Base-by-base conservation (phyloP, 2,888 invertebrate species). In the Tiliacea citrago region DNA sequence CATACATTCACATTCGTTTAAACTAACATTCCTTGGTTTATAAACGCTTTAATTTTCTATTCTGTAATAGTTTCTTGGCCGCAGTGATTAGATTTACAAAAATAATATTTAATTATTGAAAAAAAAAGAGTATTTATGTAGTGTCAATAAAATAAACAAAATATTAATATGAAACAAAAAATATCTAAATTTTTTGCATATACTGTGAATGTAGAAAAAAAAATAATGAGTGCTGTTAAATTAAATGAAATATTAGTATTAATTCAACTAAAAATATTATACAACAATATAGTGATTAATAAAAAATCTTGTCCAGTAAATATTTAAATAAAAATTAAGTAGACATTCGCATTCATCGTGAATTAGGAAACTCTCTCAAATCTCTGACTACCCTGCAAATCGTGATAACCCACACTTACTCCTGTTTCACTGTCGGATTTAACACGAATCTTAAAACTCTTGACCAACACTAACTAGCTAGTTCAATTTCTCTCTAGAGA, bases 11-110 rank as follows among this genome's bases (percentile, higher is more conserved):
- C 53, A 74, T 75, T 75, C 68, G 18, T 70, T 79, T 68, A 3
- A 63, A 84, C 83, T 87, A 88, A 83, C 83, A 88, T 86, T 88
- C 86, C 85, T 84, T 62, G 24, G 61, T 70, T 73, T 47, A 21
- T 5, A 49, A 75, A 62, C n/a, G 45, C 72, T 80, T 84, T 76
- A 75, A 67, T 76, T 75, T 82, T 69, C 57, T 60, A 13, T 42
- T 55, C 21, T 47, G 0, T 67, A 51, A 67, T 49, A 18, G 49
- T 69, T 49, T 58, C 12, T 68, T n/a, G 21, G 6, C 58, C 68
- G 35, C 73, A 69, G 73, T 74, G 73, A 77, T 21, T n/a, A 51
- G 35, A 21, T 71, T 68, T 51, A 69, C 49, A 42, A 62, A 29
- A 62, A 49, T 24, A 49, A 60, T 24, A 42, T 42, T 49, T 24